Evolutionary conservation across 2,797 vertebrate species (phyloP).

Genomic region (Tympanoctomys barrerae): DNA sequence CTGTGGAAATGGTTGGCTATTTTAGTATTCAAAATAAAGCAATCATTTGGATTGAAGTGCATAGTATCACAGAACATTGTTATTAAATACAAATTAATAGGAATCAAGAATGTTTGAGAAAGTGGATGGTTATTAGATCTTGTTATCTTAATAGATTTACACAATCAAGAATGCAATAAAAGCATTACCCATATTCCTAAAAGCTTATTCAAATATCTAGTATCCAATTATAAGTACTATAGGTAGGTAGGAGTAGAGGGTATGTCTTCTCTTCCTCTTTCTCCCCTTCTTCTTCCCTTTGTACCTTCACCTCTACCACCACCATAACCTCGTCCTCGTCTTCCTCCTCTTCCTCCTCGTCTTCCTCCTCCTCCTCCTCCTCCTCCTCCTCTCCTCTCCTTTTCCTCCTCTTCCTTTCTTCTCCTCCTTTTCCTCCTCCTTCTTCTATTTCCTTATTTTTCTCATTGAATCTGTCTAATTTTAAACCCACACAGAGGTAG

Average conservation of each 20-base stretch:
- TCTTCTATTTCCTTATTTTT: background rate
- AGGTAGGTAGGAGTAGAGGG: slow-evolving; percentile 3
- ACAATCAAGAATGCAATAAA: background rate
- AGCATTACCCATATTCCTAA: background rate
- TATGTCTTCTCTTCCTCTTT: background rate
- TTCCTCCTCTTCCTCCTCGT: background rate
- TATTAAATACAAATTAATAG: slow-evolving; percentile 32
- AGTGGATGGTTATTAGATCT: slow-evolving; percentile 17
- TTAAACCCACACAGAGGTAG: slow-evolving; percentile 35
- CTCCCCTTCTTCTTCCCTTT: background rate
- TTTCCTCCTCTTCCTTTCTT: background rate
- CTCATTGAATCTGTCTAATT: slow-evolving; percentile 64
- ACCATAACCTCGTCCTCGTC: background rate
- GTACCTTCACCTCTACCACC: background rate
- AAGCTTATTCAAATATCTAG: slow-evolving; percentile 22
- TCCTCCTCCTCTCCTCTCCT: background rate
- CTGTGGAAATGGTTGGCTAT: background rate
- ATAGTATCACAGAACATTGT: background rate
- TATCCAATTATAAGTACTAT: slow-evolving; percentile 14
- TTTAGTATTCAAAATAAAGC: slow-evolving; percentile 18
- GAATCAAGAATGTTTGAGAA: background rate
- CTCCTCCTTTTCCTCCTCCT: background rate
- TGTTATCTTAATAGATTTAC: background rate
- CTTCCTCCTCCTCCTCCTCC: background rate
- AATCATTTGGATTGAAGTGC: background rate